Conservation (phyloP, 2,113 vertebrate genomes). For the Vireo altiloquus region DNA sequence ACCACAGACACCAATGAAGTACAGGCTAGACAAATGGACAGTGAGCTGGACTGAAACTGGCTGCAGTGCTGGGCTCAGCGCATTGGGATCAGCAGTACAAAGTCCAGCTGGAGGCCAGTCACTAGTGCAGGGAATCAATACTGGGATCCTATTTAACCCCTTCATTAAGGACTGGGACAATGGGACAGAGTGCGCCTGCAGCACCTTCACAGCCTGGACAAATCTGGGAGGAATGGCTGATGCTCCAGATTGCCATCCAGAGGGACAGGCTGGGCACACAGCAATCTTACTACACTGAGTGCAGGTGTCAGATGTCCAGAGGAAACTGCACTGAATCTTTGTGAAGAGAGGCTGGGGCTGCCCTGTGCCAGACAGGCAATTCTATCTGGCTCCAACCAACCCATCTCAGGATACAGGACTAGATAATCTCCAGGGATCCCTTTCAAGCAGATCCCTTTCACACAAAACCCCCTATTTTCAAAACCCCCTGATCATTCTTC, state of each 20-base stretch:
- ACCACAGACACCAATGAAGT: neutral
- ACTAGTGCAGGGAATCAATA: neutral
- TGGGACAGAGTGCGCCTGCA: neutral
- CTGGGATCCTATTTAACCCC: neutral
- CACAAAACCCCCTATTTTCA: neutral
- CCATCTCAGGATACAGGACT: neutral
- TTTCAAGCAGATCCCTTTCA: neutral
- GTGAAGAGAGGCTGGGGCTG: neutral
- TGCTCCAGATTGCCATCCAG: neutral
- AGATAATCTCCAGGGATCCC: neutral
- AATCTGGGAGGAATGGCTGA: neutral
- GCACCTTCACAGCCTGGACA: rapidly evolving
- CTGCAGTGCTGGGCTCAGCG: neutral
- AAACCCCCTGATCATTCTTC: neutral
- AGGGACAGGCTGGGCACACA: neutral
- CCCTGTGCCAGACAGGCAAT: neutral
- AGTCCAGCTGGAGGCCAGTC: neutral
- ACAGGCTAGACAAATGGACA: rapidly evolving
- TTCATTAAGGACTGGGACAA: neutral
- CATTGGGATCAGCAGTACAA: neutral
- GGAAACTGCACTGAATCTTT: neutral
- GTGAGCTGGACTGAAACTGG: neutral
- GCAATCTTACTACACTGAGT: neutral
- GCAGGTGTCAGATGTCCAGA: neutral
- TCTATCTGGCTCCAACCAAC: neutral